These are phyloP conservation scores for Drosophila mimetica DNA, from an alignment of 2,888 invertebrate genomes.

Conservation along the genomic window DNA sequence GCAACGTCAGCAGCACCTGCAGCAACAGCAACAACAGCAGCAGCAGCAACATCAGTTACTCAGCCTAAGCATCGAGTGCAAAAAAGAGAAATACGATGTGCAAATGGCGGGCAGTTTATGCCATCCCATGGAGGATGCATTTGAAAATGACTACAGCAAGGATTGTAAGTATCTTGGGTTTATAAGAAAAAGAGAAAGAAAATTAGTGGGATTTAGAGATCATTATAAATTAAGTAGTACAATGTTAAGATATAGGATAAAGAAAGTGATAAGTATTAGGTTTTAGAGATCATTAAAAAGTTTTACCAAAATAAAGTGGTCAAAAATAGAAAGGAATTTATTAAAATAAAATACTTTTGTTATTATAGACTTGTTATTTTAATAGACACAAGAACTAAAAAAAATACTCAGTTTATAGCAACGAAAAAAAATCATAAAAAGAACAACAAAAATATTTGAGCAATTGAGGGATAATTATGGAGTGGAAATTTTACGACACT, in stretches of 20 bases:
- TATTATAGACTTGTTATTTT: not conserved
- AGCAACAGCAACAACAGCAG: conserved; percentile 64
- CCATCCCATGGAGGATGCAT: conserved; percentile 83
- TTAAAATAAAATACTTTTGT: too few relatives aligned
- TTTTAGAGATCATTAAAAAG: too few relatives aligned
- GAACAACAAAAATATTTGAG: not conserved
- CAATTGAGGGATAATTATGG: conserved; percentile 10
- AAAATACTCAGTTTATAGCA: not conserved
- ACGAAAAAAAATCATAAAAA: not conserved
- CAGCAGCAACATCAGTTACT: conserved; percentile 68
- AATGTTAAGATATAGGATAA: too few relatives aligned
- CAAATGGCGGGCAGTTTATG: conserved; percentile 75
- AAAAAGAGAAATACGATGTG: conserved; percentile 81
- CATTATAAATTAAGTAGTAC: too few relatives aligned
- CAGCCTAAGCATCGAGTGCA: conserved; percentile 81
- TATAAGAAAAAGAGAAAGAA: not conserved
- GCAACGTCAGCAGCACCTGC: conserved; percentile 59
- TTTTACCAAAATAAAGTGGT: too few relatives aligned
- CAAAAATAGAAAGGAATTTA: too few relatives aligned
- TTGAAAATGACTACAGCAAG: conserved; percentile 83
- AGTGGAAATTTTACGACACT: conserved; percentile 33
- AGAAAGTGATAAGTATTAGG: too few relatives aligned
- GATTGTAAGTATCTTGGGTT: conserved; percentile 82
- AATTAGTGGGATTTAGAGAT: too few relatives aligned
- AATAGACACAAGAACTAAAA: not conserved